Conservation (phyloP, 1,140 invertebrate species). For the Macrostomum lignano region DNA sequence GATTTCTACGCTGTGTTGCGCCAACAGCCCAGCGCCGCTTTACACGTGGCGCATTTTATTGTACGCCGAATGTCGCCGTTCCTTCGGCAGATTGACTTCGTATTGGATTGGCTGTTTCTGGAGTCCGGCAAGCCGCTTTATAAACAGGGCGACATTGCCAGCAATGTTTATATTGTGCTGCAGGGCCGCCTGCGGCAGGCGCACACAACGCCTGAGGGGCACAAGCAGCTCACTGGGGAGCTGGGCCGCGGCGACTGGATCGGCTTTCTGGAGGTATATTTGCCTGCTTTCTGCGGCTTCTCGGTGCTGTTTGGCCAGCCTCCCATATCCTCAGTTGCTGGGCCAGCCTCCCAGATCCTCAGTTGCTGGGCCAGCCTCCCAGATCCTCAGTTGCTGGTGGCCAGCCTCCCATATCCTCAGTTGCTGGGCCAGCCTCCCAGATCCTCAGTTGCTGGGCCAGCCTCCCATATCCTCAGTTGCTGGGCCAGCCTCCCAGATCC, state of each 20-base stretch:
- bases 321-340: too few relatives aligned
- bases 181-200: slow-evolving; percentile 82
- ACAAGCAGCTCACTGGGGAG: slow-evolving; percentile 81
- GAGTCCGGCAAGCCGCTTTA: slow-evolving; percentile 48
- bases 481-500: too few relatives aligned
- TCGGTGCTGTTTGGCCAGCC: too few relatives aligned
- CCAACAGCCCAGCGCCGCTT: slow-evolving; percentile 52
- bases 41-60: slow-evolving; percentile 70
- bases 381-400: too few relatives aligned
- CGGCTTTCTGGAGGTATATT: slow-evolving; percentile 89
- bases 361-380: too few relatives aligned
- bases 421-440: too few relatives aligned
- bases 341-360: too few relatives aligned
- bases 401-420: too few relatives aligned
- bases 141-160: slow-evolving; percentile 69
- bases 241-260: slow-evolving; percentile 89
- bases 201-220: slow-evolving; percentile 59
- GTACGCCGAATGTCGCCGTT: slow-evolving; percentile 69
- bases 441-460: too few relatives aligned
- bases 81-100: slow-evolving; percentile 92
- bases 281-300: too few relatives aligned
- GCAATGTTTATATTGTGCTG: slow-evolving; percentile 79
- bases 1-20: slow-evolving; percentile 35
- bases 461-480: too few relatives aligned
- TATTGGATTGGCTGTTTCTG: slow-evolving; percentile 80